Evolutionary conservation across 2,888 invertebrate species (phyloP), one percentile per base, ranked within the genome.

Genomic region (Perdita meconis): DNA sequence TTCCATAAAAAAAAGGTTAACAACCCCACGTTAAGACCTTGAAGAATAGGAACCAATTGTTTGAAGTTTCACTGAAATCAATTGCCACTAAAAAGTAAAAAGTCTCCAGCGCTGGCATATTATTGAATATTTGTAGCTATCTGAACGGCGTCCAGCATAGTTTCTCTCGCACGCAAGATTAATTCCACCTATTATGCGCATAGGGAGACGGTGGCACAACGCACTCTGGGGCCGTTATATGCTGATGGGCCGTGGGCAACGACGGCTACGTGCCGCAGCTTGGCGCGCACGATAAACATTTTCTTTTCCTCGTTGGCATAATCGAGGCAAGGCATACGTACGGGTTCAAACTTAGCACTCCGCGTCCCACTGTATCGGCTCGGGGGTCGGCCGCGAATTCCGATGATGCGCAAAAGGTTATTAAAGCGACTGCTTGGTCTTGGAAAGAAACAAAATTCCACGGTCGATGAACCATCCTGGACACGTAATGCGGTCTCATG

Each of bases 291-390:
- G 73, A 81, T 74, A 74, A 81, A 81, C 80, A 68, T 78, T 80
- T 81, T 81, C 81, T 80, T 81, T 81, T 80, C 73, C 70, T 66
- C 74, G 80, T 80, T 68, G 65, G 78, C 47, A 67, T 81, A 80
- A 81, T 80, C 80, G 77, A 70, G 67, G 63, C 30, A 30, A 30
- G 22, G 77, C 57, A 47, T 51, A 47, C 60, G 19, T 44, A 19
- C 44, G 44, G 67, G 73, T 71, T 80, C 70, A 80, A 77, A 74
- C 77, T 80, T 73, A 65, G 77, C 65, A 59, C 60, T 22, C 22
- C 42, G 6, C 64, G 42, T 57, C 47, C 59, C 64, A 47, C 60
- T 59, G 22, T 57, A 24, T 12, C 42, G 59, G 36, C 72, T 61
- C 71, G 3, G 3, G 2, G 2, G 56, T 72, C 61, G 19, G 36